Conservation (phyloP, 92 coral and sea anemone genomes). For the Actinostola sp. region DNA sequence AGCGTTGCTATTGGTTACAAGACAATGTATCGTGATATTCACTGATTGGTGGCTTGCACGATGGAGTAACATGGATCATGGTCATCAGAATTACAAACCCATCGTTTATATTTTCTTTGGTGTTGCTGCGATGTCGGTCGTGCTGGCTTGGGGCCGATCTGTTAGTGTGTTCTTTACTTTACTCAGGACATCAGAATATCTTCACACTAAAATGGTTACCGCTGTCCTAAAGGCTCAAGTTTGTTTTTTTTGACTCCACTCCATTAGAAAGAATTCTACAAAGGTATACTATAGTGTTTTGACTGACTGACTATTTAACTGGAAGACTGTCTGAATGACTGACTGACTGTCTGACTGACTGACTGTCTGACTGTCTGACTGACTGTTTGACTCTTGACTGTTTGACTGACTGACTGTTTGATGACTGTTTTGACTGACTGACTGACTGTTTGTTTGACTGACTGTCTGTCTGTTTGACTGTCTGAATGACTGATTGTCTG, state of each 20-base stretch:
- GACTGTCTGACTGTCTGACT: too few relatives aligned
- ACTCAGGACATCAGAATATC: slow-evolving; percentile 14
- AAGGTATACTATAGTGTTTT: too few relatives aligned
- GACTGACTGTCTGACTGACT: too few relatives aligned
- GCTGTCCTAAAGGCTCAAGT: slow-evolving; percentile 49
- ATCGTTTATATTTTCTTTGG: slow-evolving; percentile 13
- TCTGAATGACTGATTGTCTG: too few relatives aligned
- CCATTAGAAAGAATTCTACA: slow-evolving; percentile 15
- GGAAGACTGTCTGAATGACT: not conserved
- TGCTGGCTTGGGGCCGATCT: slow-evolving; percentile 17
- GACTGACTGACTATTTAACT: not conserved
- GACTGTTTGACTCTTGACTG: too few relatives aligned
- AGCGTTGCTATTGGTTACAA: slow-evolving; percentile 20
- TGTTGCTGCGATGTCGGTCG: slow-evolving; percentile 3
- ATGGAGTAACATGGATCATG: slow-evolving; percentile 21
- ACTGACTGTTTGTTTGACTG: too few relatives aligned
- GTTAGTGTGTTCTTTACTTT: not conserved
- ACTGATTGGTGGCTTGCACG: slow-evolving; percentile 46
- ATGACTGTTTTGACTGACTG: too few relatives aligned
- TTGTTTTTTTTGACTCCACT: slow-evolving; percentile 42
- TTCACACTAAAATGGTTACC: slow-evolving; percentile 31
- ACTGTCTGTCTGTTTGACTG: too few relatives aligned
- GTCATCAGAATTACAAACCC: not conserved
- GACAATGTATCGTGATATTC: slow-evolving; percentile 22
- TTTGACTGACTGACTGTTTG: too few relatives aligned